These are phyloP conservation scores for Epirrhoe tristata DNA, from an alignment of 2,888 invertebrate species.

Conservation along the genomic window DNA sequence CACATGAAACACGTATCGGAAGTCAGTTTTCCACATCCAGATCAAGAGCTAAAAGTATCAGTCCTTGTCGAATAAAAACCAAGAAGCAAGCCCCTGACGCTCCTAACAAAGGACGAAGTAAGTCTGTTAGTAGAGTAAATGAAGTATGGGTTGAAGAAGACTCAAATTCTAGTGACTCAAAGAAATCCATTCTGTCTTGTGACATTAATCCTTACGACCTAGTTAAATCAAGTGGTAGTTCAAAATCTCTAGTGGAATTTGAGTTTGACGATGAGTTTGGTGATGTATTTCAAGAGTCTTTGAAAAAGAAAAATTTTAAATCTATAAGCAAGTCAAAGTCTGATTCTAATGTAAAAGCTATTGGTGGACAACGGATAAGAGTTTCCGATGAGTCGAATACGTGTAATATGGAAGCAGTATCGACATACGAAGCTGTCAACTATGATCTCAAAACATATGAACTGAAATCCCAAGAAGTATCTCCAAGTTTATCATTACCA, in stretches of 20 bases:
- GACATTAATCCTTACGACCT: constrained; percentile 94
- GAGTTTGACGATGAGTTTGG: constrained; percentile 83
- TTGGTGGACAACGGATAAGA: constrained; percentile 89
- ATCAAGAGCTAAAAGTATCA: constrained; percentile 84
- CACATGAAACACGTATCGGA: constrained; percentile 83
- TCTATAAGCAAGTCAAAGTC: constrained; percentile 65
- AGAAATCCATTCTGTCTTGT: constrained; percentile 92
- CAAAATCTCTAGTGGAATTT: constrained; percentile 79
- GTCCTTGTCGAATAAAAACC: constrained; percentile 84
- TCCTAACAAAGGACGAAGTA: constrained; percentile 74
- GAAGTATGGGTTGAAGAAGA: constrained; percentile 80
- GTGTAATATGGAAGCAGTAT: constrained; percentile 69
- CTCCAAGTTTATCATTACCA: constrained; percentile 70
- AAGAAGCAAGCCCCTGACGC: constrained; percentile 80
- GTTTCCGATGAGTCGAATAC: constrained; percentile 84
- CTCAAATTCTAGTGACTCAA: constrained; percentile 61
- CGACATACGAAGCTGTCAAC: constrained; percentile 78
- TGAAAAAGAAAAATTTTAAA: constrained; percentile 66
- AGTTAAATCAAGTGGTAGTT: constrained; percentile 85
- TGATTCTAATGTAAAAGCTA: constrained; percentile 86
- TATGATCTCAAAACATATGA: constrained; percentile 80
- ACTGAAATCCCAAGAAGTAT: constrained; percentile 65
- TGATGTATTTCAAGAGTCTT: constrained; percentile 71
- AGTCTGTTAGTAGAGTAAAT: constrained; percentile 79
- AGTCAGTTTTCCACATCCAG: constrained; percentile 81